Conservation (phyloP, 2,888 invertebrate genomes). For the Phytoseiulus persimilis region DNA sequence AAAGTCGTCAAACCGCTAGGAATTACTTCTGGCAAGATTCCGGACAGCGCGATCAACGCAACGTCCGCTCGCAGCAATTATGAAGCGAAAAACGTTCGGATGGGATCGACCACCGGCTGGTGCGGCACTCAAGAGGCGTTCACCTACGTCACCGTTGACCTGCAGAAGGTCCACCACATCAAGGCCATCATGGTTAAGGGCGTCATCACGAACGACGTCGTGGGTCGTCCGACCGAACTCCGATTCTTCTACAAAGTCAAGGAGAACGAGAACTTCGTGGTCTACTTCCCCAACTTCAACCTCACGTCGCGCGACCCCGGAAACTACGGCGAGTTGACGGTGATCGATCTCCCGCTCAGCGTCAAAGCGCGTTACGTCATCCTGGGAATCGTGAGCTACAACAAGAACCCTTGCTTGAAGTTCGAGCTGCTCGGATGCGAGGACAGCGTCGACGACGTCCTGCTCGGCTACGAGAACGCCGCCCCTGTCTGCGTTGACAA, state of each 20-base stretch:
- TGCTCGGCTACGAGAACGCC: constrained; percentile 84
- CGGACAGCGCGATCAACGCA: constrained; percentile 87
- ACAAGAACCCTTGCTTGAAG: constrained; percentile 90
- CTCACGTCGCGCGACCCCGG: constrained; percentile 89
- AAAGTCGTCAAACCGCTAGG: constrained; percentile 83
- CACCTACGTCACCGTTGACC: constrained; percentile 87
- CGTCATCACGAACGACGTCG: constrained; percentile 86
- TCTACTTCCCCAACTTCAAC: constrained; percentile 93
- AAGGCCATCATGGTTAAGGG: constrained; percentile 79
- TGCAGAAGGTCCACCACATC: constrained; percentile 82
- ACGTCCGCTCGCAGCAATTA: constrained; percentile 66
- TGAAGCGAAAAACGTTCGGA: constrained; percentile 61
- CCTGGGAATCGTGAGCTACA: constrained; percentile 87
- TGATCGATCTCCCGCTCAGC: constrained; percentile 86
- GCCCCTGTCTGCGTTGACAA: constrained; percentile 90
- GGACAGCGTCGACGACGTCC: constrained; percentile 64
- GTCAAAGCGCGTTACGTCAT: constrained; percentile 88
- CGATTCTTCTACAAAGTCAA: constrained; percentile 93
- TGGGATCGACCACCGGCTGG: constrained; percentile 90
- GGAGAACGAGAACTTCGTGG: constrained; percentile 86
- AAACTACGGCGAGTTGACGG: constrained; percentile 88
- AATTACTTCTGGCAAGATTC: constrained; percentile 78
- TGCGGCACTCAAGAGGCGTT: constrained; percentile 85
- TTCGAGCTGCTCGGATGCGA: constrained; percentile 94
- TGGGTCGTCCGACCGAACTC: constrained; percentile 89